A percentile compares a stretch with the other conserved stretches of the same genome.
These are phyloP conservation scores for Linnaemya vulpina DNA, from an alignment of 2,888 invertebrate genomes.

Conservation along the genomic window DNA sequence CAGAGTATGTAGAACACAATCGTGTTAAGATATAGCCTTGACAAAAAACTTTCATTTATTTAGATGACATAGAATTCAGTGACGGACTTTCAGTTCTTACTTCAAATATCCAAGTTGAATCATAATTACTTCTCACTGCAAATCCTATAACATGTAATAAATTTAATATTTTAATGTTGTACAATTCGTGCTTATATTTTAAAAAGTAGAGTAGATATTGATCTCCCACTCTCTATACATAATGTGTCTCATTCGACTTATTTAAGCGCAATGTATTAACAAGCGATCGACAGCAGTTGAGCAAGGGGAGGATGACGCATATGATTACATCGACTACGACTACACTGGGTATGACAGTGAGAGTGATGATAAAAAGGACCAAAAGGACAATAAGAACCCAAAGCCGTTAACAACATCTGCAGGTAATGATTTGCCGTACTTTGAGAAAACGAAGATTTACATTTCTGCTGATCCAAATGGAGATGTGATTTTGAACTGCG, in stretches of 20 bases:
- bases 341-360: slow-evolving; percentile 72
- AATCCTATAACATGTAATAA: neutral
- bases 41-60: too few relatives aligned
- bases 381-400: slow-evolving; percentile 20
- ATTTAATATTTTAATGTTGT: neutral
- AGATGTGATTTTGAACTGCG: slow-evolving; percentile 78
- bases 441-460: slow-evolving; percentile 74
- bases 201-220: slow-evolving; percentile 52
- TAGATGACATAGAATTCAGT: too few relatives aligned
- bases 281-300: slow-evolving; percentile 16
- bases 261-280: slow-evolving; percentile 59
- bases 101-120: neutral
- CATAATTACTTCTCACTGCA: slow-evolving; percentile 33
- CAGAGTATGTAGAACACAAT: too few relatives aligned
- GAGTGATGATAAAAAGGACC: slow-evolving; percentile 67
- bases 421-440: slow-evolving; percentile 75
- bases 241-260: slow-evolving; percentile 42
- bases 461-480: slow-evolving; percentile 76
- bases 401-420: slow-evolving; percentile 16
- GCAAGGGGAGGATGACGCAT: slow-evolving; percentile 56
- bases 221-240: slow-evolving; percentile 20
- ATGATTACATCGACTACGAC: slow-evolving; percentile 76
- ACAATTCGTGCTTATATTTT: slow-evolving; percentile 24
- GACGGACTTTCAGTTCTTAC: neutral
- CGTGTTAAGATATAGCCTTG: too few relatives aligned